Evolutionary conservation across 2,113 vertebrate species (phyloP), one percentile per base, ranked within the genome.

Genomic region (Pleuronectes platessa): DNA sequence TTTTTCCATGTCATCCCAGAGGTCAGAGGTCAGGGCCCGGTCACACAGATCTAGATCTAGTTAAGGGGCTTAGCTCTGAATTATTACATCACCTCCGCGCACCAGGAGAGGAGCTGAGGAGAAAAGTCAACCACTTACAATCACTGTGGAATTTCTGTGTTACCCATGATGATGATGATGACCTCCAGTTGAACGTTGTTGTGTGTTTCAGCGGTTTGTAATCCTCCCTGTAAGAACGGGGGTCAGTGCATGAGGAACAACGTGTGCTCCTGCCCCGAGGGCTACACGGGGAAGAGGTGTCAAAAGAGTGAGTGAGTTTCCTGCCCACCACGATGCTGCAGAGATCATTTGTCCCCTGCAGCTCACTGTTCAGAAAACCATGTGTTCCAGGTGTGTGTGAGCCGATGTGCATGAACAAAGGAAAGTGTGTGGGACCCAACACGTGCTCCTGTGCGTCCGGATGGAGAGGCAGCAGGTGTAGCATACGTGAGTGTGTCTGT

Each of bases 191-290:
- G 11, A 45, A 5, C 10, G 0, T 21, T 26, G n/a, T 7, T 73
- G 47, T 73, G 42, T 71, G 91, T 76, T 35, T 37, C 86, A 98
- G 97, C 97, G 59, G 80, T 98, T 42, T 98, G 97, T 93, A 96
- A 86, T 24, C 97, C 97, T 0, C 94, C 96, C 2, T 99, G 97
- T 91, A 98, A 97, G 92, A 98, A 99, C 0, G 93, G 96, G 59
- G 97, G 96, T 58, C 96, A 94, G 23, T 97, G 96, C 61, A 92
- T 94, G 94, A 96, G 97, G 86, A 97, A 95, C 82, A 96, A 97
- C 6, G 91, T 98, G 20, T 99, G 97, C 3, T 68, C 94, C 78
- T 98, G 97, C 80, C 94, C 90, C 21, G 94, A 94, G 61, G 96
- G 97, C 23, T 96, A 96, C 93, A 94, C 89, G 0, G 97, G 96